Conservation (phyloP, 2,888 invertebrate genomes). For the Nesidiocoris tenuis region DNA sequence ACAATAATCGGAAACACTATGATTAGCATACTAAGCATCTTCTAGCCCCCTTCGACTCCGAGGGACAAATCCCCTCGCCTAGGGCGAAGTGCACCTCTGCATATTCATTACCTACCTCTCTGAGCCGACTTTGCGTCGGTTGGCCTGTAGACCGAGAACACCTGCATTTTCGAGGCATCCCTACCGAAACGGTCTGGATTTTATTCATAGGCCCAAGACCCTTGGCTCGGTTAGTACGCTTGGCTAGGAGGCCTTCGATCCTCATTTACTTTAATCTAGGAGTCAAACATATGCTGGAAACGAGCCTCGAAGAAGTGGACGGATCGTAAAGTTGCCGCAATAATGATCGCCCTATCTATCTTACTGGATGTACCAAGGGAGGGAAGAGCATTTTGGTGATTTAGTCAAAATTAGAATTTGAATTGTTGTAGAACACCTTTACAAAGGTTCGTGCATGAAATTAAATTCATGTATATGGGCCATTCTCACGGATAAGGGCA, state of each 20-base stretch:
- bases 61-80: background rate
- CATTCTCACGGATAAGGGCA: too few species aligned
- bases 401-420: too few species aligned
- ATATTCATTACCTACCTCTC: conserved; percentile 35
- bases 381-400: too few species aligned
- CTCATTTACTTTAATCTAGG: background rate
- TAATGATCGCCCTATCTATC: too few species aligned
- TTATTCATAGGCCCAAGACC: background rate
- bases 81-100: conserved; percentile 28
- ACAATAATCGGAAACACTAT: background rate
- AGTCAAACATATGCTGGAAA: background rate
- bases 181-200: background rate
- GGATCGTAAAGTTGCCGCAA: too few species aligned
- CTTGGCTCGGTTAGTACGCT: too few species aligned
- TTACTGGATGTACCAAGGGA: too few species aligned
- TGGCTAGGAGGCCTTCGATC: background rate
- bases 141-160: background rate
- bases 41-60: background rate
- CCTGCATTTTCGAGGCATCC: background rate
- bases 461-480: too few species aligned
- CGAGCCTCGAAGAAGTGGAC: too few species aligned
- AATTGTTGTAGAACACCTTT: too few species aligned
- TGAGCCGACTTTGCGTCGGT: background rate
- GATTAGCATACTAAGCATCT: conserved; percentile 7
- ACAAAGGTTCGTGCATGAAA: too few species aligned